These are phyloP conservation scores for Sinohyriopsis cumingii DNA, from an alignment of 2,888 invertebrate species.

Conservation along the genomic window DNA sequence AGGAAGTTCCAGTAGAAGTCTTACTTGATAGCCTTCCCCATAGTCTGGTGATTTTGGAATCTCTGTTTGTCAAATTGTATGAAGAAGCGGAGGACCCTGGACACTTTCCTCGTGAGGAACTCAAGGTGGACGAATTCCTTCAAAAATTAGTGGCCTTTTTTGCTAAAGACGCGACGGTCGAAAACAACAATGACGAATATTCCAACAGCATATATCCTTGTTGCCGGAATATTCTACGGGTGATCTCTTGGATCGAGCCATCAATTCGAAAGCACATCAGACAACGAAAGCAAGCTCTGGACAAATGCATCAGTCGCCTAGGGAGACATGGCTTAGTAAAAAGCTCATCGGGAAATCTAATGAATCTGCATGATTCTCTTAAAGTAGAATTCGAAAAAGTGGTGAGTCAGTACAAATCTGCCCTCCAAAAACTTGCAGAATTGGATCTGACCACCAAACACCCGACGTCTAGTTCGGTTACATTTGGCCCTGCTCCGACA, in stretches of 20 bases:
- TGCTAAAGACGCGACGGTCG: slow-evolving; percentile 60
- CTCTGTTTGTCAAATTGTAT: slow-evolving; percentile 79
- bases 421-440: slow-evolving; percentile 86
- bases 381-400: slow-evolving; percentile 86
- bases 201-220: slow-evolving; percentile 56
- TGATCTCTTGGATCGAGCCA: slow-evolving; percentile 75
- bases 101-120: slow-evolving; percentile 70
- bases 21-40: slow-evolving; percentile 92
- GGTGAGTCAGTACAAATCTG: slow-evolving; percentile 88
- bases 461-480: slow-evolving; percentile 62
- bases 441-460: slow-evolving; percentile 68
- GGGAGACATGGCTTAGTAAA: slow-evolving; percentile 87
- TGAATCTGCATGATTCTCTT: slow-evolving; percentile 87
- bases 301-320: slow-evolving; percentile 90
- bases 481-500: slow-evolving; percentile 81
- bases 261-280: slow-evolving; percentile 79
- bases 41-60: slow-evolving; percentile 88
- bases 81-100: slow-evolving; percentile 68
- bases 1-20: slow-evolving; percentile 87
- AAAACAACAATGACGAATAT: slow-evolving; percentile 48
- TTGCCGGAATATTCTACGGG: slow-evolving; percentile 58
- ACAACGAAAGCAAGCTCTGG: slow-evolving; percentile 81
- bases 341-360: slow-evolving; percentile 75
- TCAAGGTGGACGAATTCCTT: slow-evolving; percentile 83
- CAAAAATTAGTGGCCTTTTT: slow-evolving; percentile 90